phyloP scores from a whole-genome alignment of 2,888 invertebrate genomes.

The Hoplodrina ambigua region DNA sequence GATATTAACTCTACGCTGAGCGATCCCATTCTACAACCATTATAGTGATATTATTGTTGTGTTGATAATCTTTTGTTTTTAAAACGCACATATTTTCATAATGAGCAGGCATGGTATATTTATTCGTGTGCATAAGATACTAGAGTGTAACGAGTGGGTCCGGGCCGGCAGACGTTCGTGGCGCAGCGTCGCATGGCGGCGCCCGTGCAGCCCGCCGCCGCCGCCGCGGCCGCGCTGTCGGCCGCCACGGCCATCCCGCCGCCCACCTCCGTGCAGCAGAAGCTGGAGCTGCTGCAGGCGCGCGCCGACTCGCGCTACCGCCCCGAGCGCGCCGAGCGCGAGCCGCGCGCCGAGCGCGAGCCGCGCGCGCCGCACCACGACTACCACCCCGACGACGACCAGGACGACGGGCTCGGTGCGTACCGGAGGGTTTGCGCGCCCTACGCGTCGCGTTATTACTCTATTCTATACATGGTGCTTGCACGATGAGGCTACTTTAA shows the following conservation, averaged over 20 bases:
- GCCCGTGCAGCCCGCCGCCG: constrained; percentile 88
- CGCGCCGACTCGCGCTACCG: constrained; percentile 81
- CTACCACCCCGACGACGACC: constrained; percentile 77
- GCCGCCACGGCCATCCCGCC: constrained; percentile 88
- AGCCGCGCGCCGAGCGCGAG: constrained; percentile 72
- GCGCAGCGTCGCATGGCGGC: constrained; percentile 87
- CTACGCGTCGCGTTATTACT: too few relatives aligned
- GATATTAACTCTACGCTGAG: too few relatives aligned
- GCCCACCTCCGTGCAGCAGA: constrained; percentile 87
- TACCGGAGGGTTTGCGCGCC: too few relatives aligned
- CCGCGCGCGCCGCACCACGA: constrained; percentile 70
- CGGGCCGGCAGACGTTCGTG: constrained; percentile 84
- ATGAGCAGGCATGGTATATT: not conserved
- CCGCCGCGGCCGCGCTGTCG: constrained; percentile 87
- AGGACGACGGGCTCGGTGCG: constrained; percentile 78
- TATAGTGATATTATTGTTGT: not conserved
- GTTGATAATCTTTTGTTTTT: not conserved
- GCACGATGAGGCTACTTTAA: too few relatives aligned
- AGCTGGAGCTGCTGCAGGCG: constrained; percentile 86
- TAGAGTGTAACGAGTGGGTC: not conserved
- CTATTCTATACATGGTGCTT: too few relatives aligned
- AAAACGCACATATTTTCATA: not conserved
- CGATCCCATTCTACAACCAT: not conserved
- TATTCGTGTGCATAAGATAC: too few relatives aligned
- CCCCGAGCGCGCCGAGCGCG: constrained; percentile 69